Evolutionary conservation across 2,888 invertebrate genomes (phyloP).

Genomic region (Falcaria lacertinaria): DNA sequence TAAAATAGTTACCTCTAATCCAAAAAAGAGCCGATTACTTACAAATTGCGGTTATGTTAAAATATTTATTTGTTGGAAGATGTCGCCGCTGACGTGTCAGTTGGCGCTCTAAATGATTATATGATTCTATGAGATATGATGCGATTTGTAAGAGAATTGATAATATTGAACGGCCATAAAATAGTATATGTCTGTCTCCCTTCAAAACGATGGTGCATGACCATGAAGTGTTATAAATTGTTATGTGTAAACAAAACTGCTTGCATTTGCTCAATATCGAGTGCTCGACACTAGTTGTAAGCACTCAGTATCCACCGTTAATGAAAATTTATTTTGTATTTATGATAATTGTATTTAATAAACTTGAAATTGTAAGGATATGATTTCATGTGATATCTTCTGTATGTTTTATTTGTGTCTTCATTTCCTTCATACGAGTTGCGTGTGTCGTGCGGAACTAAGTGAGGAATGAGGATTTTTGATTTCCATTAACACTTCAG

Average conservation of each 20-base stretch:
- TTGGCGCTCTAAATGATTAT: background rate
- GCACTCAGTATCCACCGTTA: conserved; percentile 65
- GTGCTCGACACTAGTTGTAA: conserved; percentile 39
- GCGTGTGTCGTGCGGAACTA: too few species aligned
- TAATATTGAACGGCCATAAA: background rate
- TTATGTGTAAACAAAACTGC: conserved; percentile 34
- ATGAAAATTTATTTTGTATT: conserved; percentile 60
- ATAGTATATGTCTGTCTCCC: background rate
- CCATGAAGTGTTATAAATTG: background rate
- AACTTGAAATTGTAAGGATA: conserved; percentile 67
- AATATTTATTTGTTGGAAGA: background rate
- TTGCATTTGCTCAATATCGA: conserved; percentile 69
- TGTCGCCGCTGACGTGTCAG: conserved; percentile 5
- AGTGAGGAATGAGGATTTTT: too few species aligned
- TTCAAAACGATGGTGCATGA: background rate
- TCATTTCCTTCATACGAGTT: too few species aligned
- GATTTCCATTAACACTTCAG: too few species aligned
- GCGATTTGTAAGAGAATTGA: background rate
- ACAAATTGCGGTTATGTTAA: conserved; percentile 7
- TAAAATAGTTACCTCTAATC: conserved; percentile 61
- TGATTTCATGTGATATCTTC: conserved; percentile 67
- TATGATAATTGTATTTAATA: conserved; percentile 62
- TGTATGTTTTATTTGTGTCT: conserved; percentile 48
- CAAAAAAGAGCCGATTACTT: conserved; percentile 25
- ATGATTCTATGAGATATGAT: background rate